Base-by-base conservation (phyloP, 1,140 invertebrate species). In the Aculops lycopersici region DNA sequence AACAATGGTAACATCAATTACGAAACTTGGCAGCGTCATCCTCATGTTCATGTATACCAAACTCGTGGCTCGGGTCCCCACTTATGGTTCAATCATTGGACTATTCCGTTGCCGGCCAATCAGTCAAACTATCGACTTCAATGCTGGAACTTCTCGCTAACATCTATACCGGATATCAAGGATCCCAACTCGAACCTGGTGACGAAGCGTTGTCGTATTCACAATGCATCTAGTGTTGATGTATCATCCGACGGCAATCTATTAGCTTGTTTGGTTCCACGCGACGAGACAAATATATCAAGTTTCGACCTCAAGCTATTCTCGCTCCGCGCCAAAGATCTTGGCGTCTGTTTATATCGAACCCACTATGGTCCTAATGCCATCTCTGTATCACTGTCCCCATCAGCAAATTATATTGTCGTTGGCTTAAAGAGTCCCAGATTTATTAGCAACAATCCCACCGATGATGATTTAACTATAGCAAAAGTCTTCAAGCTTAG, bases 211-310 rank as follows among this genome's bases (percentile, higher is more conserved):
- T 79, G 75, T 54, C 74, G 71, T 52, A 74, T 83, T 36, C 74
- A 78, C 49, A 81, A 79, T 51, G 75, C 80, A 53, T 74, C 74
- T 1, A 77, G 71, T 54, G 71, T 79, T 44, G 74, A 77, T 52
- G 70, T 80, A 43, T 77, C 75, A 1, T 64, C 64, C 19, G 73
- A 80, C 55, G 74, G 74, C 4, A 65, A 64, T n/a, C 57, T 76
- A 19, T 55, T 81, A 20, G 73, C 73, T 2, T 70, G 74, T 2
- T 58, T 79, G 41, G 55, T 74, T 4, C 73, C 62, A 16, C 51
- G 48, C 39, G 48, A 53, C 37, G 42, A 49, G 62, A 46, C 70
- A 59, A 58, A 65, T 45, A 51, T 55, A 16, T 53, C 57, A 56
- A 73, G 52, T 69, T 70, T 72, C 59, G 64, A 56, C 14, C 47